Base-by-base conservation (phyloP, 1,140 invertebrate genomes). In the Euwallacea fornicatus region DNA sequence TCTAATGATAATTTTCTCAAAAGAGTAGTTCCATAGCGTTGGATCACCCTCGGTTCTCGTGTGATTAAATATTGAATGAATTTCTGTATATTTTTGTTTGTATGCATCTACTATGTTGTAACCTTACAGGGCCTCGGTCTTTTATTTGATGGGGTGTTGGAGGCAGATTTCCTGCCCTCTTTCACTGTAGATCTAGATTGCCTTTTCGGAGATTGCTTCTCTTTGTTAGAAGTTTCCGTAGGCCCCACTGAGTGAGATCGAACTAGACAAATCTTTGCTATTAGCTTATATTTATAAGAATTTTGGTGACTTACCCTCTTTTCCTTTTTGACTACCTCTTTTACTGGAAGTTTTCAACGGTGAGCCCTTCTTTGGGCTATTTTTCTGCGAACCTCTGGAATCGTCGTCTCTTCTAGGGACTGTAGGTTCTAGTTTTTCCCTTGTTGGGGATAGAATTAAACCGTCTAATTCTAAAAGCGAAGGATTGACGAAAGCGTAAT, bases 211-310 rank as follows among this genome's bases (percentile, higher is more conserved):
- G 90, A 91, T 66, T 71, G 65, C 73, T 87, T 84, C 80, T 88
- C 89, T 75, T 90, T 88, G 73, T 77, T 81, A 75, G 80, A 78
- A 65, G 78, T 77, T 69, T 83, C 82, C 60, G 78, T 77, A 9
- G 88, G 89, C 67, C 89, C 89, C 73, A 89, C 87, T 53, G 89
- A 91, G 80, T 90, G 89, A 16, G 89, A 91, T 72, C 90, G 87
- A 77, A 86, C 89, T 85, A 77, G 69, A 78, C 75, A 58, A 72
- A 43, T 61, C 2, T 10, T 9, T 47, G 2, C 9, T 2, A 47
- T 47, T 10, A 47, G 21, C 60, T 62, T 7, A 66, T n/a, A 13
- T 55, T 13, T 56, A 42, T 66, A 58, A 64, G 13, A 64, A 6
- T 6, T 13, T 21, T 42, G 16, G 16, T 21, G 42, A 68, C 46